phyloP scores from a whole-genome alignment of 1,140 invertebrate genomes.

The Argopecten irradians region DNA sequence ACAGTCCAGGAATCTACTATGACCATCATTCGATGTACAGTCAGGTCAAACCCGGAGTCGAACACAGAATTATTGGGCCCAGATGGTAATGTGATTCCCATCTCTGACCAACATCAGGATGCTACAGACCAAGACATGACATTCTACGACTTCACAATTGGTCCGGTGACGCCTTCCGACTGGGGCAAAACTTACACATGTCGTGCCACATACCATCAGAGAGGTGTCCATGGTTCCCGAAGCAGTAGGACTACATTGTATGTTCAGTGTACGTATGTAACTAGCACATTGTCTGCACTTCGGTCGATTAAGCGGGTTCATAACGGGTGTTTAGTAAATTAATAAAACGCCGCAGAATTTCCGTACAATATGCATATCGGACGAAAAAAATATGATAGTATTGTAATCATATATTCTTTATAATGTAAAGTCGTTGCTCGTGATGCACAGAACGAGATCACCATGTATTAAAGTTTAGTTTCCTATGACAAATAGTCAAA shows the following conservation, averaged over 20 bases:
- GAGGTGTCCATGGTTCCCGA: not conserved
- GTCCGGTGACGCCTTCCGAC: not conserved
- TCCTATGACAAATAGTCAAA: too few relatives aligned
- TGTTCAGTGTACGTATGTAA: not conserved
- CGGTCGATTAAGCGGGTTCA: too few relatives aligned
- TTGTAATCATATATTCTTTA: too few relatives aligned
- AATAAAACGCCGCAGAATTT: too few relatives aligned
- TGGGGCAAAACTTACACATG: not conserved
- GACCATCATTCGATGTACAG: not conserved
- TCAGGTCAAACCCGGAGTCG: not conserved
- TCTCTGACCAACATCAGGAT: not conserved
- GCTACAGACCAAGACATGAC: not conserved
- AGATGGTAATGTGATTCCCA: not conserved
- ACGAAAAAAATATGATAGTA: too few relatives aligned
- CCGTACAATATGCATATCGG: too few relatives aligned
- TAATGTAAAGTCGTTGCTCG: too few relatives aligned
- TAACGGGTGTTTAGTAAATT: too few relatives aligned
- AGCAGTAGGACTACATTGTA: not conserved
- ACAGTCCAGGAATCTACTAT: not conserved
- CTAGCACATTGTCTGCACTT: too few relatives aligned
- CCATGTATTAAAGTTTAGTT: too few relatives aligned
- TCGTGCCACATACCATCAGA: not conserved
- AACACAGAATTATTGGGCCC: not conserved
- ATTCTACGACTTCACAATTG: not conserved
- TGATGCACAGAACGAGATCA: too few relatives aligned